A percentile compares a stretch with the other conserved stretches of the same genome.
Evolutionary conservation across 1,140 invertebrate genomes (phyloP).

Genomic region (Portunus trituberculatus): DNA sequence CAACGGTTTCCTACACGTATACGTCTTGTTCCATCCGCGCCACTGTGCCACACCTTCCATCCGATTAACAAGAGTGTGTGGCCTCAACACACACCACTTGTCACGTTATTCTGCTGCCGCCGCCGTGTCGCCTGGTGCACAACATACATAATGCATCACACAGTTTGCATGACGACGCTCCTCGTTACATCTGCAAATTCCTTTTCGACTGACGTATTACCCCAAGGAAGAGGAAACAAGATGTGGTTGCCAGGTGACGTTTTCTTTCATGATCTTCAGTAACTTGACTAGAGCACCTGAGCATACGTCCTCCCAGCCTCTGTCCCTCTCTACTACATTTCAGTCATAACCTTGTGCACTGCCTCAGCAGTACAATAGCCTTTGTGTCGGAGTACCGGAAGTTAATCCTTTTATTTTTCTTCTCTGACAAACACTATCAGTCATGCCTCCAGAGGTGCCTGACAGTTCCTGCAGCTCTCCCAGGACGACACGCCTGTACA

Average conservation of each 20-base stretch:
- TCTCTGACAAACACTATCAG: not conserved
- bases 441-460: not conserved
- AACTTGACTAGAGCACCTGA: not conserved
- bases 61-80: not conserved
- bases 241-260: not conserved
- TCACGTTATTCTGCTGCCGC: not conserved
- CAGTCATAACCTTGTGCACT: not conserved
- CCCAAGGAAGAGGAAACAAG: not conserved
- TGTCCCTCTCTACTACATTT: not conserved
- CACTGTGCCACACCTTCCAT: not conserved
- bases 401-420: not conserved
- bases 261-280: not conserved
- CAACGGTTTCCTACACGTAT: not conserved
- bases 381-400: not conserved
- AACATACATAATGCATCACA: slow-evolving; percentile 7
- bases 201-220: not conserved
- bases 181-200: not conserved
- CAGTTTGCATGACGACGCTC: not conserved
- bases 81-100: not conserved
- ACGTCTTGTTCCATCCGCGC: not conserved
- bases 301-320: not conserved
- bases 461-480: not conserved
- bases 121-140: not conserved
- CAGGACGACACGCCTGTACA: not conserved
- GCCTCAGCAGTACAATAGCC: not conserved